These are phyloP conservation scores for Rousettus madagascariensis DNA, from an alignment of 2,797 vertebrate genomes.

Conservation along the genomic window DNA sequence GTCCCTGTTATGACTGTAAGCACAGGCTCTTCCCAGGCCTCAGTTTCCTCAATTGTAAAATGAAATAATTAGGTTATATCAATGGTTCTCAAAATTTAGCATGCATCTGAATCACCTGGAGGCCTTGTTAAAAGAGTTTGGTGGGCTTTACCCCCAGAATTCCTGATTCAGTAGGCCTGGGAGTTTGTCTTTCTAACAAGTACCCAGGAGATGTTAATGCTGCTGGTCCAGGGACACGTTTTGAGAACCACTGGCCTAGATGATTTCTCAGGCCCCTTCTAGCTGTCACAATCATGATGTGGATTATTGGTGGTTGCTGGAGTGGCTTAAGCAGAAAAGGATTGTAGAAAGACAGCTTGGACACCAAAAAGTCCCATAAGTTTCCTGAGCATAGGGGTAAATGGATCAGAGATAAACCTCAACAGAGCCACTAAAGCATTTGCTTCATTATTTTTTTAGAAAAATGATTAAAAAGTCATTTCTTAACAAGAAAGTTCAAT, in stretches of 20 bases:
- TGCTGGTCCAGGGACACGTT: neutral
- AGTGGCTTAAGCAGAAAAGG: neutral
- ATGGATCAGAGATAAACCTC: constrained; percentile 82
- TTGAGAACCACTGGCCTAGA: neutral
- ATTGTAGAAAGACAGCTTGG: neutral
- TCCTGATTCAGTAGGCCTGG: neutral
- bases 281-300: neutral
- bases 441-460: constrained; percentile 84
- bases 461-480: constrained; percentile 87
- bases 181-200: neutral
- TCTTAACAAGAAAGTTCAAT: constrained; percentile 86
- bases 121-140: neutral
- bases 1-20: neutral
- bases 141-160: neutral
- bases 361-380: neutral
- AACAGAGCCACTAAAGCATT: constrained; percentile 76
- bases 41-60: neutral
- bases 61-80: neutral
- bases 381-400: constrained; percentile 60
- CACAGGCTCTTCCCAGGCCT: neutral
- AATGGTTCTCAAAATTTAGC: neutral
- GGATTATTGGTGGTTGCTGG: neutral
- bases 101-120: neutral
- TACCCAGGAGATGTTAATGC: neutral
- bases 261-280: neutral